Conservation (phyloP, 1,140 invertebrate genomes). For the Cydia strobilella region DNA sequence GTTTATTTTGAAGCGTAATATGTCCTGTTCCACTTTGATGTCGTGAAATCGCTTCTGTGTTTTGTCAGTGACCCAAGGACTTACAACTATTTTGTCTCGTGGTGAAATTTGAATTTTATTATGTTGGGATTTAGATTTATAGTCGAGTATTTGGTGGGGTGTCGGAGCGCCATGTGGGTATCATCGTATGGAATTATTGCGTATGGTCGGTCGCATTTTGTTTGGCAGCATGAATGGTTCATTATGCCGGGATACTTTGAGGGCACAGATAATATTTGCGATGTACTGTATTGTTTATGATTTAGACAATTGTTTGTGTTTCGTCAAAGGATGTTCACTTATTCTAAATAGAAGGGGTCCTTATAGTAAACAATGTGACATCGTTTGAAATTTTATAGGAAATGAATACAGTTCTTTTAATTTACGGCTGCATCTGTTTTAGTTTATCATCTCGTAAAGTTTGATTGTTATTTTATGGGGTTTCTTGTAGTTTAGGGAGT, state of each 20-base stretch:
- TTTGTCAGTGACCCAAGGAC: slow-evolving; percentile 72
- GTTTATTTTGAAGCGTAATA: slow-evolving; percentile 79
- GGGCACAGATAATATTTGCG: slow-evolving; percentile 75
- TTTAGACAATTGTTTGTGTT: slow-evolving; percentile 77
- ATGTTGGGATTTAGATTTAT: slow-evolving; percentile 68
- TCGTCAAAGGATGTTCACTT: slow-evolving; percentile 78
- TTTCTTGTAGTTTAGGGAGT: background rate
- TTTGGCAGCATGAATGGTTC: slow-evolving; percentile 79
- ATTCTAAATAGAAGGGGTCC: slow-evolving; percentile 55
- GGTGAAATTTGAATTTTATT: slow-evolving; percentile 74
- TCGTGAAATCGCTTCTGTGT: slow-evolving; percentile 78
- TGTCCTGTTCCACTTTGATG: slow-evolving; percentile 80
- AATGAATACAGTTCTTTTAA: slow-evolving; percentile 28
- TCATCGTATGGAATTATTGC: slow-evolving; percentile 73
- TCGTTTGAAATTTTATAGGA: slow-evolving; percentile 35
- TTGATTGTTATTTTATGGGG: background rate
- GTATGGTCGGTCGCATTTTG: slow-evolving; percentile 79
- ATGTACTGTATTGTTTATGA: slow-evolving; percentile 79
- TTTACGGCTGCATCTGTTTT: slow-evolving; percentile 16
- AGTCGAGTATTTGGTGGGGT: slow-evolving; percentile 65
- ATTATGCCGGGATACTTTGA: slow-evolving; percentile 76
- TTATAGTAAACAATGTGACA: slow-evolving; percentile 57
- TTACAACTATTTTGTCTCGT: slow-evolving; percentile 67
- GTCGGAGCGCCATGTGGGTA: slow-evolving; percentile 50
- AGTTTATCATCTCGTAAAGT: slow-evolving; percentile 8